A percentile compares a stretch with the other conserved stretches of the same genome.
Conservation (phyloP, 2,113 vertebrate species). For the Solea solea region DNA sequence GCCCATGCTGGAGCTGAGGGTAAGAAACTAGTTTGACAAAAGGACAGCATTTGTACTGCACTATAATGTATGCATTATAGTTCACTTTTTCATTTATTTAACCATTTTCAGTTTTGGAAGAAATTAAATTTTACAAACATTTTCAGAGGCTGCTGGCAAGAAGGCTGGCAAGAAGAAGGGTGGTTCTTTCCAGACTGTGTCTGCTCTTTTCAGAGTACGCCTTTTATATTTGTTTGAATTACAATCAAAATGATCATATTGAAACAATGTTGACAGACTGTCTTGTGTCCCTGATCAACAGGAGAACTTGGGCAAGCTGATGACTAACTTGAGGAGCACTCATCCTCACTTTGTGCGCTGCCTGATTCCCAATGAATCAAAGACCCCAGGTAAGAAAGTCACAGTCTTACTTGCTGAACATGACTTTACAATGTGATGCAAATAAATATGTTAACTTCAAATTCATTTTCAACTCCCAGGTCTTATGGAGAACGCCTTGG, state of each 20-base stretch:
- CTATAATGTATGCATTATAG: too few relatives aligned
- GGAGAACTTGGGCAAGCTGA: slow-evolving; percentile 42
- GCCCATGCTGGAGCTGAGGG: neutral
- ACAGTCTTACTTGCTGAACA: neutral
- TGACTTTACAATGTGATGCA: neutral
- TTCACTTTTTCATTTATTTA: too few relatives aligned
- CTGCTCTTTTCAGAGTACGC: slow-evolving; percentile 64
- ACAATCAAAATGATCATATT: neutral
- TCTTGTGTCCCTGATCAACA: neutral
- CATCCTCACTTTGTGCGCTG: slow-evolving; percentile 52
- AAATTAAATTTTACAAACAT: too few relatives aligned
- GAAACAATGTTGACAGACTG: neutral
- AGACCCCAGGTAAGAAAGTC: slow-evolving; percentile 1
- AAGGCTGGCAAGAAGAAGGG: slow-evolving; percentile 70
- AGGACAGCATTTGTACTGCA: too few relatives aligned
- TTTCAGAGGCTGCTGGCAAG: slow-evolving; percentile 38
- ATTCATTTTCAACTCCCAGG: neutral
- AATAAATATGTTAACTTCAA: neutral
- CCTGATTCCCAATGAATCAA: slow-evolving; percentile 40
- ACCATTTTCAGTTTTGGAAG: too few relatives aligned
- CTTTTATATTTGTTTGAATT: neutral
- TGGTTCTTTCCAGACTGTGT: slow-evolving; percentile 70
- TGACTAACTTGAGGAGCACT: slow-evolving; percentile 49
- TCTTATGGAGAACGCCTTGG: slow-evolving; percentile 5
- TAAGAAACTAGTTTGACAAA: neutral